phyloP scores from a whole-genome alignment of 2,113 vertebrate species.

The Callopanchax toddi region DNA sequence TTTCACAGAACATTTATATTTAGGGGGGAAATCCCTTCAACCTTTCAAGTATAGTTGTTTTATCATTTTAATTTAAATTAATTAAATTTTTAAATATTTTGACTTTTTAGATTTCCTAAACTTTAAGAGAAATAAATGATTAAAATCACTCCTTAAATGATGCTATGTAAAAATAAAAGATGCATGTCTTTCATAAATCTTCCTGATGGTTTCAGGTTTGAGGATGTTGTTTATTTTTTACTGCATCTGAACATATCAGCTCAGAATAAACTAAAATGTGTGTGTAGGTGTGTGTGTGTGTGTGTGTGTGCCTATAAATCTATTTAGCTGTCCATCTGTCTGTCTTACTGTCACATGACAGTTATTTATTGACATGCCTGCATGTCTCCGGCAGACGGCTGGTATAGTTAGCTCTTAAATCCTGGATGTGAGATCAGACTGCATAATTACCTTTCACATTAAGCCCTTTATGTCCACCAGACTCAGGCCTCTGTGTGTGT shows the following conservation, averaged over 20 bases:
- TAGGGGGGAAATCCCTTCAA: no score
- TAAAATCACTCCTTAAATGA: no score
- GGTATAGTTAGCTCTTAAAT: slow-evolving; percentile 80
- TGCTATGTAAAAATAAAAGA: no score
- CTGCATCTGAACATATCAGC: slow-evolving; percentile 6
- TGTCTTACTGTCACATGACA: slow-evolving; percentile 46
- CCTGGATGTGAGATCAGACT: slow-evolving; percentile 82
- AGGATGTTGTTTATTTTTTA: slow-evolving; percentile 14
- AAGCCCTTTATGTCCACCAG: slow-evolving; percentile 76
- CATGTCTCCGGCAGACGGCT: slow-evolving; percentile 67
- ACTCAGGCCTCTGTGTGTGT: slow-evolving; percentile 52
- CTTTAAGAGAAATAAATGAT: no score
- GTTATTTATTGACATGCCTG: slow-evolving; percentile 64
- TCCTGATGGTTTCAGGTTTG: no score
- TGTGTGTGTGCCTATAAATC: slow-evolving; percentile 53
- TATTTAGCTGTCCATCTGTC: slow-evolving; percentile 52
- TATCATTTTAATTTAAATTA: no score
- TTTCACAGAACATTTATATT: no score
- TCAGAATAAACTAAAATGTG: slow-evolving; percentile 22
- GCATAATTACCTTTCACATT: slow-evolving; percentile 81
- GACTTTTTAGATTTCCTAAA: no score
- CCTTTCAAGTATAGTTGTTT: no score
- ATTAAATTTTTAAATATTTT: no score
- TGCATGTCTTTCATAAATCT: no score
- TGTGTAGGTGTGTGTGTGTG: slow-evolving; percentile 35